Base-by-base conservation (phyloP, 1,140 invertebrate species). In the Spodoptera frugiperda region DNA sequence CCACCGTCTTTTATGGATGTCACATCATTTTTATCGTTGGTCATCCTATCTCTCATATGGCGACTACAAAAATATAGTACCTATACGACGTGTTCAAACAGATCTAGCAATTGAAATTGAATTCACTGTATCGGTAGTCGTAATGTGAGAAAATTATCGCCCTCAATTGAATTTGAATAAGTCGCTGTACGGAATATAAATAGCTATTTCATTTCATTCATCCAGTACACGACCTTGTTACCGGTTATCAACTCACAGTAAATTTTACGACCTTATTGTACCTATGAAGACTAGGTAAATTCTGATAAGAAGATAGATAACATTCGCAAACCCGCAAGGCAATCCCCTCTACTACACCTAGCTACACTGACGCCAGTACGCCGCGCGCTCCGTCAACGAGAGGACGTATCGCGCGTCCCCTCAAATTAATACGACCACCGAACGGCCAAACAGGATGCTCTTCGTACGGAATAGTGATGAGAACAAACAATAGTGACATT, bases 251-350 rank as follows among this genome's bases (percentile, higher is more conserved):
- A 67, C 10, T 77, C 48, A 68, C 63, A 19, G 63, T 76, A 63
- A 57, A 67, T 68, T 68, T 68, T 15, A 63, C 72, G 71, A 76
- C 81, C 73, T 81, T 75, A 81, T 81, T 80, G 72, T 79, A 39
- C 33, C 33, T 39, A 76, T 75, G 48, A 57, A 61, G 57, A 53
- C 74, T 84, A 84, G 73, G 80, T 84, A 87, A 76, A 83, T 80
- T 81, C 65, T 89, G 87, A 89, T 89, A 88, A 88, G 74, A 88
- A 88, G 75, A 81, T 73, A 85, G 83, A 86, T 86, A 88, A 84
- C 80, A 70, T 81, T 84, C 55, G 79, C 81, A 72, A 78, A 77
- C 76, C 33, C 74, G 61, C 55, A 39, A 55, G 53, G 48, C 39
- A 76, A 82, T 70, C 81, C 70, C 61, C 65, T 75, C 73, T 61